Percentiles rank a stretch among this genome's conserved stretches.
These are phyloP conservation scores for Typhlichthys subterraneus DNA, from an alignment of 2,797 vertebrate genomes.

Conservation along the genomic window DNA sequence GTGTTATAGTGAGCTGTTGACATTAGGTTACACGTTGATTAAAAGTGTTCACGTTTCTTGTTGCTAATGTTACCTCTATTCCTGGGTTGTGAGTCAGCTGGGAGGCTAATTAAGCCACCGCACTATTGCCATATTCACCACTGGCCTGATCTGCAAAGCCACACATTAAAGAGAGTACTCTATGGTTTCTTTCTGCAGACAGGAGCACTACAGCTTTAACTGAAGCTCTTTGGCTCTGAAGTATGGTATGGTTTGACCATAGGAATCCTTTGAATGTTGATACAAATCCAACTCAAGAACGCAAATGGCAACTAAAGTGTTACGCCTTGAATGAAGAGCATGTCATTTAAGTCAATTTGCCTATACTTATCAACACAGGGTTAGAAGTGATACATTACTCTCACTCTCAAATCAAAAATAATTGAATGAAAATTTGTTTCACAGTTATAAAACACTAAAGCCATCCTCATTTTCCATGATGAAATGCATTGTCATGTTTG, in stretches of 20 bases:
- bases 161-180: slow-evolving; percentile 51
- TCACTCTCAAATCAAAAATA: no score
- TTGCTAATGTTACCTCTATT: slow-evolving; percentile 64
- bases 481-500: no score
- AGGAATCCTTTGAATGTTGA: slow-evolving; percentile 30
- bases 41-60: slow-evolving; percentile 52
- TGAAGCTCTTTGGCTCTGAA: slow-evolving; percentile 22
- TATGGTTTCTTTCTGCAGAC: slow-evolving; percentile 59
- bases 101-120: slow-evolving; percentile 60
- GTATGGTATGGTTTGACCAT: slow-evolving; percentile 39
- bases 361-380: no score
- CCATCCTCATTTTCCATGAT: no score
- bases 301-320: no score
- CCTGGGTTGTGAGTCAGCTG: slow-evolving; percentile 52
- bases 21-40: slow-evolving; percentile 55
- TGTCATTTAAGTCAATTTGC: no score
- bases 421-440: no score
- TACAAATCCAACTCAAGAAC: slow-evolving; percentile 2
- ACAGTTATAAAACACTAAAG: no score
- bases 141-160: slow-evolving; percentile 60
- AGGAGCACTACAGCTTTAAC: slow-evolving; percentile 50
- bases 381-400: no score
- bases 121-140: slow-evolving; percentile 53
- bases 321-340: no score
- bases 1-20: slow-evolving; percentile 66